These are phyloP conservation scores for Sebastes alutus DNA, from an alignment of 2,797 vertebrate genomes.

Conservation along the genomic window DNA sequence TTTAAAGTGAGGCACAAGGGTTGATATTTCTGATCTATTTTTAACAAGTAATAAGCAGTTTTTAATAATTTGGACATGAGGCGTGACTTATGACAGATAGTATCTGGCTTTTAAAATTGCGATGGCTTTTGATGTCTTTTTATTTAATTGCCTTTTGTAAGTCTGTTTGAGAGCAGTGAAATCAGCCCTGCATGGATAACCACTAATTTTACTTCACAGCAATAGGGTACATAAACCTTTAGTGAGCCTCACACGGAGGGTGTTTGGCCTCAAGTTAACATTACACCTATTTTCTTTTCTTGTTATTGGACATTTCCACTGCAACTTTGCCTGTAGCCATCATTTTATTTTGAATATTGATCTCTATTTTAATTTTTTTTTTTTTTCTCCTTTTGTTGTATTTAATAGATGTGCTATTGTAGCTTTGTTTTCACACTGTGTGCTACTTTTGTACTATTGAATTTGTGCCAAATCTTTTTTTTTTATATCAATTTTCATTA, in stretches of 20 bases:
- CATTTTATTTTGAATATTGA: not conserved
- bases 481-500: slow-evolving; percentile 2
- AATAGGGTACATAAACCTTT: not conserved
- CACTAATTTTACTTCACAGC: not conserved
- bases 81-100: not conserved
- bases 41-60: not conserved
- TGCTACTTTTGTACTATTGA: not conserved
- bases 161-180: not conserved
- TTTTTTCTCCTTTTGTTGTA: not conserved
- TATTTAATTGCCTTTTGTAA: not conserved
- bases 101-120: not conserved
- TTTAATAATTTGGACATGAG: not conserved
- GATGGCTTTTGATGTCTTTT: not conserved
- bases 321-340: not conserved
- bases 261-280: not conserved
- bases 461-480: not conserved
- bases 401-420: not conserved
- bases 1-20: no score
- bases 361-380: not conserved
- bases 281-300: not conserved
- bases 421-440: not conserved
- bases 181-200: not conserved
- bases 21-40: not conserved
- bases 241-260: not conserved
- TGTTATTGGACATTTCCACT: not conserved